Evolutionary conservation across 2,113 vertebrate species (phyloP), one percentile per base, ranked within the genome.

Genomic region (Bubalus kerabau): DNA sequence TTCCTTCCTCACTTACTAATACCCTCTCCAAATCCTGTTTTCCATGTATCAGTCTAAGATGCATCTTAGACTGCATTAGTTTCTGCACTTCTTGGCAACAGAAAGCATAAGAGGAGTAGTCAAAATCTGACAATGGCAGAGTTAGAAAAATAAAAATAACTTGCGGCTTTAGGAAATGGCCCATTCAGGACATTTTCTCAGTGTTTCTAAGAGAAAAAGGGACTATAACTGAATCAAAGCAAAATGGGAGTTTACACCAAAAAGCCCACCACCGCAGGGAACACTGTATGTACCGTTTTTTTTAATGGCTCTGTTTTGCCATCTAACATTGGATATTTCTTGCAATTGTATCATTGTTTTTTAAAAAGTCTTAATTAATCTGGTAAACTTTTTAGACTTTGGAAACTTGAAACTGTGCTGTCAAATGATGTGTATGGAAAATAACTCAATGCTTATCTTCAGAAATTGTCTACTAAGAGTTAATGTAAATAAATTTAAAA

Each of bases 121-220:
- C 15, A 81, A 82, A 95, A 89, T 24, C 16, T 94, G 14, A 90
- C 54, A 8, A 56, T 15, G 26, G n/a, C 40, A 71, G 32, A 78
- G 28, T 83, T 46, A 95, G 64, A 94, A 95, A 91, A 91, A 80
- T 64, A 84, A 83, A 92, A 90, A 56, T 80, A 87, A 40, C n/a
- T 2, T 59, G 76, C 14, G 46, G 62, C 30, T 84, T 87, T 59
- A 78, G 46, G 43, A 81, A 89, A 97, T 91, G 26, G 59, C 40
- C 64, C 60, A 81, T 81, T 40, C 26, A 87, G 52, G 80, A 6
- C n/a, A 80, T 56, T 92, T 89, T 19, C 76, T 50, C 56, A 81
- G 57, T 74, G 30, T 43, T 86, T 86, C 36, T 62, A 64, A 59
- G 46, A 81, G 59, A 86, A 95, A 89, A 90, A 32, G 56, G 56